Conservation (phyloP, 2,888 invertebrate genomes). For the Epistrophe eligans region DNA sequence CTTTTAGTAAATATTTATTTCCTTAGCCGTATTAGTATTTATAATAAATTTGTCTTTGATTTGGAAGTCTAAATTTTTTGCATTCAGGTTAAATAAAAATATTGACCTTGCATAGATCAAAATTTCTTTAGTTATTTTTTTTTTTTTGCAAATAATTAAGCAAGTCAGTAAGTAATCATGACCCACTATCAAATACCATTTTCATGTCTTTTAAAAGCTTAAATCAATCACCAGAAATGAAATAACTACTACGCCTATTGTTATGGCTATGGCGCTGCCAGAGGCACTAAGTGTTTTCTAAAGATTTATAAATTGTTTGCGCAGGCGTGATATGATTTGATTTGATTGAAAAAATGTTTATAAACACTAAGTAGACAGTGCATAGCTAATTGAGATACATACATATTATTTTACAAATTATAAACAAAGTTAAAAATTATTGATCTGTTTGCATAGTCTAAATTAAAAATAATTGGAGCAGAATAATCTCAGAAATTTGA, state of each 20-base stretch:
- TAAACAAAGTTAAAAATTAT: not conserved
- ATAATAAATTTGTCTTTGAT: not conserved
- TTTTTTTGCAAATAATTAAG: not conserved
- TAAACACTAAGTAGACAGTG: conserved; percentile 15
- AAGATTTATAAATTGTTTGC: conserved; percentile 8
- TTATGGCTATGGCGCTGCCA: not conserved
- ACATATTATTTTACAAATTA: not conserved
- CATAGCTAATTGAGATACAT: conserved; percentile 12
- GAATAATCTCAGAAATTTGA: conserved; percentile 12
- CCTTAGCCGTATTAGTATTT: no score
- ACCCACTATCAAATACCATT: not conserved
- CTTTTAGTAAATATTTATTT: no score
- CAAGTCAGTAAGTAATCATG: conserved; percentile 2
- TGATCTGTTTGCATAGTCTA: conserved; percentile 3
- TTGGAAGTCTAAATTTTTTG: not conserved
- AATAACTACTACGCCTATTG: not conserved
- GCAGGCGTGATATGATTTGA: conserved; percentile 3
- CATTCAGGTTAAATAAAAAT: not conserved
- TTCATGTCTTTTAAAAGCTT: not conserved
- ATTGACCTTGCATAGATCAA: not conserved
- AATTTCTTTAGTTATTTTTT: not conserved
- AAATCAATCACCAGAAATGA: conserved; percentile 11
- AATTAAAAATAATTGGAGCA: conserved; percentile 16
- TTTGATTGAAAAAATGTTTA: not conserved
- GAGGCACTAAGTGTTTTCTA: not conserved